Conservation (phyloP, 2,113 vertebrate genomes). For the Aplodontia rufa region DNA sequence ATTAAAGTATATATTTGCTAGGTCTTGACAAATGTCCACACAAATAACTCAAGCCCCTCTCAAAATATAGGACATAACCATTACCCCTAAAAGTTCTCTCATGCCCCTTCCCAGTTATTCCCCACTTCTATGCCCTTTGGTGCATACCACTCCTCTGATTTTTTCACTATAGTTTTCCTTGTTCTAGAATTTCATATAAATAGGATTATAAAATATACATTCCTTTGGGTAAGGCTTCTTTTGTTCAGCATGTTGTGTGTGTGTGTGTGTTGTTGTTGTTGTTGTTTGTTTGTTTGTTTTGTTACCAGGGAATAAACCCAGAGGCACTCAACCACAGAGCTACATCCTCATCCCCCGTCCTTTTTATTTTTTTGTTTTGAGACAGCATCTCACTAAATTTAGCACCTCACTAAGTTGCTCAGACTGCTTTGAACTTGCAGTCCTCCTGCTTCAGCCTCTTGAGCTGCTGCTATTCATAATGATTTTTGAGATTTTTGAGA, state of each 20-base stretch:
- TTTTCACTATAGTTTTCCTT: background rate
- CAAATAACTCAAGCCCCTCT: background rate
- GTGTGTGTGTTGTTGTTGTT: no score
- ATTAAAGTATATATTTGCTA: background rate
- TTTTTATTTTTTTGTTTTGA: no score
- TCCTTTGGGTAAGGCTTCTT: background rate
- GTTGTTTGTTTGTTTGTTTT: no score
- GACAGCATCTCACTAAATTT: no score
- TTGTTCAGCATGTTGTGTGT: background rate
- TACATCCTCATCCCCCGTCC: no score
- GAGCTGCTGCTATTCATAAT: no score
- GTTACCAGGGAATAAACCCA: no score
- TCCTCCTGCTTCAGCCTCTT: no score
- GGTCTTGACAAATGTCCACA: background rate
- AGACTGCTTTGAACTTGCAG: no score
- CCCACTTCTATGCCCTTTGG: background rate
- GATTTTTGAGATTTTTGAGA: no score
- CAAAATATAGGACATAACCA: background rate
- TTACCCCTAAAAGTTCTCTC: background rate
- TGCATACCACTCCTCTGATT: background rate
- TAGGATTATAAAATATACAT: background rate
- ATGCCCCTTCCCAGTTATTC: background rate
- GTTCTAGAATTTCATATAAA: constrained; percentile 1
- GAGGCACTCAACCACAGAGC: no score
- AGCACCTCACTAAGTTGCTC: no score